Conservation (phyloP, 2,113 vertebrate genomes). For the Prunella himalayana region DNA sequence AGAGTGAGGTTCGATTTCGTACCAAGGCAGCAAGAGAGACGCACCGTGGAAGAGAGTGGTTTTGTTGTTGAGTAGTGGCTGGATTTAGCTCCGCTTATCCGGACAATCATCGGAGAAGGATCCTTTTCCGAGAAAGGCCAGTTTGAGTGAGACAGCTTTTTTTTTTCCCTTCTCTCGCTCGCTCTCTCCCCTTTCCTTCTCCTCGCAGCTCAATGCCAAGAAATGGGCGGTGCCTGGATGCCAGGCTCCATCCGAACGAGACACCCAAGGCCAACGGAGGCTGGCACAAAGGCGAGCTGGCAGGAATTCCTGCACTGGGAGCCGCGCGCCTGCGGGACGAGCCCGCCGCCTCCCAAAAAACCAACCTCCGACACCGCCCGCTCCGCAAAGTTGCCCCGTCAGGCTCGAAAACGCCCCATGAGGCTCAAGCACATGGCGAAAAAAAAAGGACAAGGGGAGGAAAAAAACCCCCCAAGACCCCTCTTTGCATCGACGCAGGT, state of each 20-base stretch:
- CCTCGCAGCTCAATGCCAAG: slow-evolving; percentile 68
- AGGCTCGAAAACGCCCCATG: neutral
- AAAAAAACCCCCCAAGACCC: neutral
- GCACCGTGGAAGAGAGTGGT: slow-evolving; percentile 60
- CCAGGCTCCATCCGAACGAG: slow-evolving; percentile 69
- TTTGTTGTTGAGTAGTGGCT: slow-evolving; percentile 60
- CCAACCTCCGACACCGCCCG: neutral
- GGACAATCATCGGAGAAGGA: slow-evolving; percentile 63
- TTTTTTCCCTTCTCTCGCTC: slow-evolving; percentile 54
- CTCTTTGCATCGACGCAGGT: neutral
- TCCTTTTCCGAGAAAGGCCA: slow-evolving; percentile 69
- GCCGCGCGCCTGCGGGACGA: neutral
- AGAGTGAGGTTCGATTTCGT: slow-evolving; percentile 62
- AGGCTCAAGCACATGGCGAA: neutral
- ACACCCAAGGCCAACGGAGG: slow-evolving; percentile 66
- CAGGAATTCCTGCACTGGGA: slow-evolving; percentile 65
- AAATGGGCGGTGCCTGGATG: slow-evolving; percentile 74
- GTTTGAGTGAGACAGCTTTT: slow-evolving; percentile 68
- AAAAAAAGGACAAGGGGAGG: neutral
- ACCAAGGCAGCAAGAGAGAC: slow-evolving; percentile 63
- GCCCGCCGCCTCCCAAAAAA: slow-evolving; percentile 5
- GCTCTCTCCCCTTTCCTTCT: slow-evolving; percentile 67
- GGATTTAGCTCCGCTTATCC: slow-evolving; percentile 65
- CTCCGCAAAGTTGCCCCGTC: neutral
- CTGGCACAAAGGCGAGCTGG: slow-evolving; percentile 72